A percentile compares a stretch with the other conserved stretches of the same genome.
Evolutionary conservation across 2,888 invertebrate species (phyloP).

Genomic region (Drosophila setosimentum): DNA sequence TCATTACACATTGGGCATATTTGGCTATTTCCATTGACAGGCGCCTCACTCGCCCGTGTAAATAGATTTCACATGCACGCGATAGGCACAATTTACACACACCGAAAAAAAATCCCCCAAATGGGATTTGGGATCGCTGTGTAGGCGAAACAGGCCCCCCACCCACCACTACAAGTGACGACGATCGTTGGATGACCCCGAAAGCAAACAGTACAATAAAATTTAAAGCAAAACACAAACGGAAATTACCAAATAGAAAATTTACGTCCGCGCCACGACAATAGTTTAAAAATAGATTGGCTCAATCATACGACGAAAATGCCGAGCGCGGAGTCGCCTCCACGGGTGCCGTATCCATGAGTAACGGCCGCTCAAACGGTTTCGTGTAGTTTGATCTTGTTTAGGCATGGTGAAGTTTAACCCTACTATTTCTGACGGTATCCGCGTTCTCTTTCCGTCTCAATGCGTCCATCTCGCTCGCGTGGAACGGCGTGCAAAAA

Average conservation of each 20-base stretch:
- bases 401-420: constrained; percentile 69
- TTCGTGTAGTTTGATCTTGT: constrained; percentile 68
- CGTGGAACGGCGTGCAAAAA: constrained; percentile 32
- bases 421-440: constrained; percentile 13
- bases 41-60: constrained; percentile 21
- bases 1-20: constrained; percentile 28
- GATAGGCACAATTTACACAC: constrained; percentile 4
- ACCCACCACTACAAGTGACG: constrained; percentile 11
- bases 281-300: constrained; percentile 70
- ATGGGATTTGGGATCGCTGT: constrained; percentile 15
- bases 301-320: constrained; percentile 60
- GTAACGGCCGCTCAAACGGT: constrained; percentile 66
- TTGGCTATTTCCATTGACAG: constrained; percentile 28
- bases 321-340: constrained; percentile 31
- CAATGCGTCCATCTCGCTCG: not conserved
- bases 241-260: constrained; percentile 47
- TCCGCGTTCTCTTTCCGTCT: constrained; percentile 18
- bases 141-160: not conserved
- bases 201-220: constrained; percentile 5
- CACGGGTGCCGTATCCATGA: constrained; percentile 52
- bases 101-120: constrained; percentile 15
- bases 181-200: constrained; percentile 11
- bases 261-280: constrained; percentile 41
- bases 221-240: not conserved
- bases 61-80: constrained; percentile 11